phyloP scores from a whole-genome alignment of 2,888 invertebrate species.

The Caradrina clavipalpis region DNA sequence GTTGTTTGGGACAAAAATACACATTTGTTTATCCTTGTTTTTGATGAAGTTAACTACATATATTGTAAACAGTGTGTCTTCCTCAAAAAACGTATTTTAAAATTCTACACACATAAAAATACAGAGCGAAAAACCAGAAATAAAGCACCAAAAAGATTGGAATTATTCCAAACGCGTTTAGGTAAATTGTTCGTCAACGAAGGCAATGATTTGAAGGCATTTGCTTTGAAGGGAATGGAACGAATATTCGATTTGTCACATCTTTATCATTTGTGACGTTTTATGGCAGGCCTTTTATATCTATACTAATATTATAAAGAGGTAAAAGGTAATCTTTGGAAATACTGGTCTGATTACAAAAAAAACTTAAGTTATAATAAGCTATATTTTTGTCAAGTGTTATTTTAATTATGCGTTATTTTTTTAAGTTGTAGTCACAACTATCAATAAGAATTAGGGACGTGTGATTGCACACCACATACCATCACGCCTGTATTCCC shows the following conservation, averaged over 20 bases:
- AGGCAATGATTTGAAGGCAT: constrained; percentile 22
- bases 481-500: too few species aligned
- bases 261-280: constrained; percentile 23
- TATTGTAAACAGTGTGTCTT: not conserved
- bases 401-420: too few species aligned
- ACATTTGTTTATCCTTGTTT: not conserved
- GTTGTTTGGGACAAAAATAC: not conserved
- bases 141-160: constrained; percentile 21
- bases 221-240: constrained; percentile 2
- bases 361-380: too few species aligned
- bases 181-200: constrained; percentile 49
- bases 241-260: constrained; percentile 30
- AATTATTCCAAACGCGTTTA: constrained; percentile 51
- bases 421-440: too few species aligned
- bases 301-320: too few species aligned
- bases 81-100: constrained; percentile 7
- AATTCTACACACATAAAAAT: constrained; percentile 13
- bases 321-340: too few species aligned
- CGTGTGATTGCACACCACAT: too few species aligned
- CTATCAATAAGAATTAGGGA: too few species aligned
- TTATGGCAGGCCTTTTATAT: not conserved
- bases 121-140: constrained; percentile 24
- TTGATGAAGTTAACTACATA: not conserved
- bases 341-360: too few species aligned
- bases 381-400: too few species aligned